Evolutionary conservation across 2,113 vertebrate species (phyloP), one percentile per base, ranked within the genome.

Genomic region (Ceyx margarethae): DNA sequence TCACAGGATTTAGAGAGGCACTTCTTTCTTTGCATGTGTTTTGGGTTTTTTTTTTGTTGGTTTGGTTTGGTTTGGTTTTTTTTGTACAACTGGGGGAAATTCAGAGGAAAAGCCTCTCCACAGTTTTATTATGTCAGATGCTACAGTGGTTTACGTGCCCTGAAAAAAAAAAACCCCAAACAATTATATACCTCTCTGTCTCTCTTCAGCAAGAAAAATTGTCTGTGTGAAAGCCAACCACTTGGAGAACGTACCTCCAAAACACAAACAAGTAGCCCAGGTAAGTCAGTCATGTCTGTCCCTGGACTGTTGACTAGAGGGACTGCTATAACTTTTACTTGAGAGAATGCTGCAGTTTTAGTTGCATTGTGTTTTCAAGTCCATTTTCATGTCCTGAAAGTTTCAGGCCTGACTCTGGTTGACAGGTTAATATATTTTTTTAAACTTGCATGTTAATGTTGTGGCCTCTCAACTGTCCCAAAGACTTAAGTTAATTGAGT

Each of bases 201-300:
- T 94, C 88, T 90, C 56, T 37, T 1, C 85, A 98, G 96, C 79
- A 61, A 85, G 96, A 65, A 98, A 98, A 85, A 97, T 98, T 9
- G 87, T 98, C 56, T 99, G 98, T 64, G 91, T 99, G 91, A 97
- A 69, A 14, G 96, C 96, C 65, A 96, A 97, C 81, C 97, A 98
- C 53, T 35, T 98, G 83, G 62, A 98, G 85, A 98, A 98, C 93
- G 97, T 98, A 60, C 98, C 98, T 3, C 71, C 96, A 83, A 98
- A 98, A 88, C 98, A 99, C 91, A 98, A 96, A 77, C 92, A 97
- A 91, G 98, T 98, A 31, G 98, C 97, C 64, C 91, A 96, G 97
- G 97, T 98, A 95, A 97, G 58, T 19, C 23, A 51, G 12, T 54
- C 33, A 10, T n/a, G 6, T 25, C 71, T 91, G 15, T 65, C 14